Evolutionary conservation across 2,888 invertebrate genomes (phyloP).

Genomic region (Drosophila siamana): DNA sequence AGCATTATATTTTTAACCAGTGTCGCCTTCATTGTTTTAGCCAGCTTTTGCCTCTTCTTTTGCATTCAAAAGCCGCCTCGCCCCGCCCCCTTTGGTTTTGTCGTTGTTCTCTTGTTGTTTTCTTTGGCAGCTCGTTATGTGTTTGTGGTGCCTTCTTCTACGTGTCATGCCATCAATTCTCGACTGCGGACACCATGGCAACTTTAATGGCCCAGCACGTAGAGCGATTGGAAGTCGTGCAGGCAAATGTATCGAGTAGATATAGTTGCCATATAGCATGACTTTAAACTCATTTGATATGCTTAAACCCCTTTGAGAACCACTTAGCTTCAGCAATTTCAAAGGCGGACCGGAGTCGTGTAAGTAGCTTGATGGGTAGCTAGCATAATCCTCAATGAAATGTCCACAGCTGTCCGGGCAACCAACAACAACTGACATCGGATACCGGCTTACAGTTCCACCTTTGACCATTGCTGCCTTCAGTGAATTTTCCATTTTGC

Average conservation of each 20-base stretch:
- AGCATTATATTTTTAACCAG: conserved; percentile 53
- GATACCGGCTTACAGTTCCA: conserved; percentile 49
- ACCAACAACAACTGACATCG: not conserved
- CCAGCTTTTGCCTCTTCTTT: conserved; percentile 20
- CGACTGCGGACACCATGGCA: conserved; percentile 9
- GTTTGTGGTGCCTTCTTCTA: conserved; percentile 30
- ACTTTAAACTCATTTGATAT: conserved; percentile 25
- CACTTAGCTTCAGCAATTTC: conserved; percentile 11
- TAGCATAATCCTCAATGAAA: conserved; percentile 48
- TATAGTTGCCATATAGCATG: not conserved
- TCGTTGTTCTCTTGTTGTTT: not conserved
- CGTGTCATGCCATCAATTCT: conserved; percentile 33
- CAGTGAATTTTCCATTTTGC: conserved; percentile 33
- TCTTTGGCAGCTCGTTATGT: conserved; percentile 51
- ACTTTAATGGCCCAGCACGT: conserved; percentile 26
- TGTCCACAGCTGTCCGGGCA: conserved; percentile 25
- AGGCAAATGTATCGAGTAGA: conserved; percentile 2
- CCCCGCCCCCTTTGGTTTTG: no score
- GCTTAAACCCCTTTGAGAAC: conserved; percentile 10
- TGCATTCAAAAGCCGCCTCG: conserved; percentile 51
- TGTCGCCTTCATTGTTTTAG: conserved; percentile 59
- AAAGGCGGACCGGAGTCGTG: not conserved
- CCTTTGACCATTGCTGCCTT: conserved; percentile 50
- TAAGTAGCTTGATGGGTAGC: conserved; percentile 51
- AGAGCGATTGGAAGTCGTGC: conserved; percentile 9